A percentile compares a stretch with the other conserved stretches of the same genome.
These are phyloP conservation scores for Rhamphomyia laevipes DNA, from an alignment of 2,888 invertebrate genomes.

Conservation along the genomic window DNA sequence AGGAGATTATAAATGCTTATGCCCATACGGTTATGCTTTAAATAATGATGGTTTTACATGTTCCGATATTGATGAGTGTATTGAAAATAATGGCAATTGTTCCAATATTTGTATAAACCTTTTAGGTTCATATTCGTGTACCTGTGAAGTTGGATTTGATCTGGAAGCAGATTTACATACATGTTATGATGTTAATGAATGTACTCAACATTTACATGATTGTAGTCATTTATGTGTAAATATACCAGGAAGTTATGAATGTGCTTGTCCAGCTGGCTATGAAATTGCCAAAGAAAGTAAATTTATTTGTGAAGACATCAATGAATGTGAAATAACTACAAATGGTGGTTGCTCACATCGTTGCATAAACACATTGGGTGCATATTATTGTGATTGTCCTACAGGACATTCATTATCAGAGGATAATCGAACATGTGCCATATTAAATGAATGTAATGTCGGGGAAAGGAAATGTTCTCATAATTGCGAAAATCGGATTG, in stretches of 20 bases:
- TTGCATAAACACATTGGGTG: constrained; percentile 23
- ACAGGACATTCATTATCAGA: constrained; percentile 27
- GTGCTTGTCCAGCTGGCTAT: constrained; percentile 44
- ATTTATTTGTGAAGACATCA: constrained; percentile 24
- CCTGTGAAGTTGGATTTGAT: constrained; percentile 40
- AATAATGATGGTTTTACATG: constrained; percentile 28
- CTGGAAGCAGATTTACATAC: constrained; percentile 27
- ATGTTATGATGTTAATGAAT: constrained; percentile 41
- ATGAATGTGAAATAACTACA: constrained; percentile 23
- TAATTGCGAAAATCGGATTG: constrained; percentile 39
- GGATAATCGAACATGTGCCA: constrained; percentile 30
- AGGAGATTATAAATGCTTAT: constrained; percentile 42
- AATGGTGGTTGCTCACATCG: constrained; percentile 22
- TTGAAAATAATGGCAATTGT: constrained; percentile 42
- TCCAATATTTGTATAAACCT: constrained; percentile 46
- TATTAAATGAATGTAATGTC: constrained; percentile 41
- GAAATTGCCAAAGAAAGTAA: constrained; percentile 26
- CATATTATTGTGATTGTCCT: constrained; percentile 41
- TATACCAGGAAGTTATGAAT: constrained; percentile 43
- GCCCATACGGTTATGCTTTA: constrained; percentile 37
- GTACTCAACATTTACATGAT: constrained; percentile 29
- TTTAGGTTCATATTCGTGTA: constrained; percentile 43
- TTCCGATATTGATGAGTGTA: constrained; percentile 47
- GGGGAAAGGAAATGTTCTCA: constrained; percentile 23
- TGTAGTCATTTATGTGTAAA: constrained; percentile 45